Percentiles rank a stretch among this genome's conserved stretches.
Conservation (phyloP, 2,888 invertebrate genomes). For the Megaustenia siamemsis region DNA sequence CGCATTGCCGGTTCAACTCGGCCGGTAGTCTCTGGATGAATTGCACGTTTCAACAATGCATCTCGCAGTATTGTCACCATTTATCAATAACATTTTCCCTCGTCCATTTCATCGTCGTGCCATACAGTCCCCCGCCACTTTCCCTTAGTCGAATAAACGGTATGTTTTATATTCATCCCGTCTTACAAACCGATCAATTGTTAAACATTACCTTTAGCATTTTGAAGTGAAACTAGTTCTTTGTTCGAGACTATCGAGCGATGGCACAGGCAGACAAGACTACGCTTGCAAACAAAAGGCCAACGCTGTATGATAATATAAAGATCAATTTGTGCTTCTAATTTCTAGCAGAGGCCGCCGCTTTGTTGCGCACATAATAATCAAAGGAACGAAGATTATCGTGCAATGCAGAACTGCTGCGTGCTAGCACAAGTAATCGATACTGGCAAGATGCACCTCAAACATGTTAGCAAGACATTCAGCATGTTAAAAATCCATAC, state of each 20-base stretch:
- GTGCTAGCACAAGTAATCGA: neutral
- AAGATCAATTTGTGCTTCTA: constrained; percentile 45
- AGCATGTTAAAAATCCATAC: neutral
- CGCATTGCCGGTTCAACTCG: neutral
- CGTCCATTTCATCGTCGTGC: neutral
- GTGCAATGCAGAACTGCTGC: neutral
- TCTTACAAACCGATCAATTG: constrained; percentile 45
- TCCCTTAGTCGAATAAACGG: neutral
- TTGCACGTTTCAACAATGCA: neutral
- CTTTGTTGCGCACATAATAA: neutral
- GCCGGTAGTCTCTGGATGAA: no score
- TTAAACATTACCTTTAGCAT: constrained; percentile 39
- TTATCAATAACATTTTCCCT: constrained; percentile 1
- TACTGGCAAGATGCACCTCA: constrained; percentile 6
- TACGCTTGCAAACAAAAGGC: constrained; percentile 39
- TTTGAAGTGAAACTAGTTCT: constrained; percentile 30
- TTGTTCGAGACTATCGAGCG: constrained; percentile 35
- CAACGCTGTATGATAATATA: constrained; percentile 42
- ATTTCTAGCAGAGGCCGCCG: constrained; percentile 5
- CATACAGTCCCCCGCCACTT: neutral
- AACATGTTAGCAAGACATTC: constrained; percentile 14
- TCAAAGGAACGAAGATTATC: constrained; percentile 28
- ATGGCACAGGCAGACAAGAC: constrained; percentile 35
- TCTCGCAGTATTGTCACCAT: neutral
- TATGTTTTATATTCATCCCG: neutral